Conservation (phyloP, 2,113 vertebrate species). For the Dicentrarchus labrax region DNA sequence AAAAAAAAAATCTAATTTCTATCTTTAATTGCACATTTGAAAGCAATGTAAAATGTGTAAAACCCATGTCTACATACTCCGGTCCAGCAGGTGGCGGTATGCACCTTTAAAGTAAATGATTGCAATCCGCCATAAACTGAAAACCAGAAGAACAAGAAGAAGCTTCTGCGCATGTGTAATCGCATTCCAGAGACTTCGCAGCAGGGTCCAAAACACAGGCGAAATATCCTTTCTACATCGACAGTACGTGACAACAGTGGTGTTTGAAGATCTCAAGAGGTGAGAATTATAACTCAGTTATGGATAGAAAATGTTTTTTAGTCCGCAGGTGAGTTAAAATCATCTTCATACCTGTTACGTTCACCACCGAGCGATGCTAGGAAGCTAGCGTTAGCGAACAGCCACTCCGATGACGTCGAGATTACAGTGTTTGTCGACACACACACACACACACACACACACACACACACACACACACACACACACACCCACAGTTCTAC, state of each 20-base stretch:
- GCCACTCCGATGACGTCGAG: background rate
- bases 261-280: conserved; percentile 26
- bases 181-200: conserved; percentile 33
- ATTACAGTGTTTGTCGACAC: background rate
- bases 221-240: background rate
- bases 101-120: too few species aligned
- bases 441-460: too few species aligned
- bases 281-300: conserved; percentile 10
- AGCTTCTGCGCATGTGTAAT: background rate
- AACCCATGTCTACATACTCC: too few species aligned
- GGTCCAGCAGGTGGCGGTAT: too few species aligned
- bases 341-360: background rate
- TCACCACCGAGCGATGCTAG: background rate
- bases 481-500: too few species aligned
- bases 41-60: too few species aligned
- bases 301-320: background rate
- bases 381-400: conserved; percentile 41
- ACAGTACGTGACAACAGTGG: rapidly evolving
- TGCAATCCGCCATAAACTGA: too few species aligned
- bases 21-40: too few species aligned
- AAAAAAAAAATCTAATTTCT: too few species aligned
- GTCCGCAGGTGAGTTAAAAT: background rate
- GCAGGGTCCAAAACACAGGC: background rate
- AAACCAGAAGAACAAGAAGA: too few species aligned
- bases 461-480: too few species aligned